Base-by-base conservation (phyloP, 1,140 invertebrate species). In the Drosophila seguyi region DNA sequence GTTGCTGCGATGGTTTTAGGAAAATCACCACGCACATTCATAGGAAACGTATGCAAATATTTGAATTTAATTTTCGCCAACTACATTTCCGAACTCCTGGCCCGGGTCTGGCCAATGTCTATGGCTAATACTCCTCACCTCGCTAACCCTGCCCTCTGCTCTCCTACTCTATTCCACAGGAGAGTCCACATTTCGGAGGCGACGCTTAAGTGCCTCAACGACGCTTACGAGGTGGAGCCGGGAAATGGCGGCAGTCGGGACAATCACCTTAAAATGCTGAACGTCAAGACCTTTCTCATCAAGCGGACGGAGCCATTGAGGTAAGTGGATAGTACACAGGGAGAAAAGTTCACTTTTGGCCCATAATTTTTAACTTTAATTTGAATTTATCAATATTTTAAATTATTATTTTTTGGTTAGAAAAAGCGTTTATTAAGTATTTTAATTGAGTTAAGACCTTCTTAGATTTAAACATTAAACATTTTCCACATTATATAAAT, bases 281-380 rank as follows among this genome's bases (percentile, higher is more conserved):
- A 96, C 74, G 95, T 99, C n/a, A 95, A 96, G 75, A 99, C 98
- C 2, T 99, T 96, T 93, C 94, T 99, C n/a, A 98, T 99, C 60
- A 97, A 97, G 90, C 95, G 96, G 65, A 94, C 95, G 2, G 97
- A 97, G 77, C 97, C 97, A 0, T 93, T 96, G 67, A 93, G 94
- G 77, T 94, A 94, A 79, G 75, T 77, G 39, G 42, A 68, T 29
- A 67, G 48, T 22, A 14, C 75, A 58, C 47, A 94, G 44, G 81
- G 31, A 16, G 18, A 29, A 75, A 50, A 5, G 13, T 11, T 10
- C 1, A 2, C 1, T 6, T 8, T 45, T 6, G 6, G 6, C 0
- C 3, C 3, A 3, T 3, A 0, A 7, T 2, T 44, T 45, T 7
- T 0, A 14, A 27, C 14, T 16, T 53, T 22, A 2, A 4, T 11